Conservation (phyloP, 2,113 vertebrate genomes). For the Stigmatopora nigra region DNA sequence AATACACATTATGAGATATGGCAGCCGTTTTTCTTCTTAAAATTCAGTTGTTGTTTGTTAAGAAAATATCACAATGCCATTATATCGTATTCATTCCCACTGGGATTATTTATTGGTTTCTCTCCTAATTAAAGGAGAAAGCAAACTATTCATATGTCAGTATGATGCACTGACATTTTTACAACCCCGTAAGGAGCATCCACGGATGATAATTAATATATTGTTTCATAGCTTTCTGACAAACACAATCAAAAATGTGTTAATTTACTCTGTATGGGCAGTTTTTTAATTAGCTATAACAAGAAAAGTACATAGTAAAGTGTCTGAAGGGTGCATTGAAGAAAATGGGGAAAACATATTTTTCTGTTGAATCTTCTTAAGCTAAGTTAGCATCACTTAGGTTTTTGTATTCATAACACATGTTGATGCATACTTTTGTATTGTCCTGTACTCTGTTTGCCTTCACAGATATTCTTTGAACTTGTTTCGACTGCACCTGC, state of each 20-base stretch:
- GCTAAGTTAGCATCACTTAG: background rate
- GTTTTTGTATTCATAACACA: constrained; percentile 7
- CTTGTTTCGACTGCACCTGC: constrained; percentile 34
- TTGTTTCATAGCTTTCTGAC: background rate
- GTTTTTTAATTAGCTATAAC: no score
- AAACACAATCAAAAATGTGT: background rate
- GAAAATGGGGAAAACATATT: background rate
- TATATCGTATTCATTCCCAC: background rate
- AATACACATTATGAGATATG: background rate
- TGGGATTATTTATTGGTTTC: background rate
- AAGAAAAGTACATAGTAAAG: background rate
- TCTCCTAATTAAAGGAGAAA: background rate
- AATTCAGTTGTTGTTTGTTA: background rate
- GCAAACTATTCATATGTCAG: background rate
- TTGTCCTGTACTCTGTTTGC: constrained; percentile 14
- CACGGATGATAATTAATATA: background rate
- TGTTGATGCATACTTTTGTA: constrained; percentile 9
- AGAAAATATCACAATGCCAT: background rate
- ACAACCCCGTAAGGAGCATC: background rate
- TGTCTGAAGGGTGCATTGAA: background rate
- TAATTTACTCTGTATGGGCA: background rate
- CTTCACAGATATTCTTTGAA: constrained; percentile 8
- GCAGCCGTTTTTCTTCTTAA: background rate
- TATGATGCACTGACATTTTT: background rate
- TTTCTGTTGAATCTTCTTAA: background rate